These are phyloP conservation scores for Macrophya alboannulata DNA, from an alignment of 2,888 invertebrate genomes.

Conservation along the genomic window DNA sequence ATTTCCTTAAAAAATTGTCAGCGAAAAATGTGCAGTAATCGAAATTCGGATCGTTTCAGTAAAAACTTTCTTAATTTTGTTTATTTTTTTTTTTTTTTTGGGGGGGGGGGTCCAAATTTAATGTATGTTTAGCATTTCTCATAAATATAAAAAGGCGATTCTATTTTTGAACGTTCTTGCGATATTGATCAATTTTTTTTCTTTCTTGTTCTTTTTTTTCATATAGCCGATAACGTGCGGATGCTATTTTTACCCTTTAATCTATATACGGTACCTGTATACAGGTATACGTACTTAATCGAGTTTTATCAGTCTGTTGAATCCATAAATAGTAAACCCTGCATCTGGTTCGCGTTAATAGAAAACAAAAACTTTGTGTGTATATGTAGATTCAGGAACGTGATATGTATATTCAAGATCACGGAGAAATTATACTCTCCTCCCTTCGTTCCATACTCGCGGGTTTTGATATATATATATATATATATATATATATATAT, in stretches of 20 bases:
- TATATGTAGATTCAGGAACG: background rate
- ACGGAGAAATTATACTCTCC: background rate
- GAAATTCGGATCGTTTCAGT: too few species aligned
- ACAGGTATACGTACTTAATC: background rate
- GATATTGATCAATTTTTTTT: background rate
- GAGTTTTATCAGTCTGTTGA: constrained; percentile 15
- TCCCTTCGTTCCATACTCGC: background rate
- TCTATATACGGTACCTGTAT: background rate
- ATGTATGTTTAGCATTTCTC: background rate
- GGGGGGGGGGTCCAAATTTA: too few species aligned
- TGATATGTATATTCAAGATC: constrained; percentile 20
- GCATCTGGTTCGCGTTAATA: background rate
- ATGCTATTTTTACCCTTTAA: background rate
- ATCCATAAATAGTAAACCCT: background rate
- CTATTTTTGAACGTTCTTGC: background rate
- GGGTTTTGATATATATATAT: too few species aligned
- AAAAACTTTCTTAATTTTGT: too few species aligned
- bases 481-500: background rate
- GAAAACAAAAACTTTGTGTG: background rate
- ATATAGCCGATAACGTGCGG: background rate
- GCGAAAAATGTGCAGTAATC: too few species aligned
- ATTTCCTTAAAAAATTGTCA: too few species aligned
- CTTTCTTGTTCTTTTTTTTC: too few species aligned
- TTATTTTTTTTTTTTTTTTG: too few species aligned
- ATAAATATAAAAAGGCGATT: background rate